A percentile compares a stretch with the other conserved stretches of the same genome.
These are phyloP conservation scores for Anguilla megastoma DNA, from an alignment of 2,797 vertebrate genomes.

Conservation along the genomic window DNA sequence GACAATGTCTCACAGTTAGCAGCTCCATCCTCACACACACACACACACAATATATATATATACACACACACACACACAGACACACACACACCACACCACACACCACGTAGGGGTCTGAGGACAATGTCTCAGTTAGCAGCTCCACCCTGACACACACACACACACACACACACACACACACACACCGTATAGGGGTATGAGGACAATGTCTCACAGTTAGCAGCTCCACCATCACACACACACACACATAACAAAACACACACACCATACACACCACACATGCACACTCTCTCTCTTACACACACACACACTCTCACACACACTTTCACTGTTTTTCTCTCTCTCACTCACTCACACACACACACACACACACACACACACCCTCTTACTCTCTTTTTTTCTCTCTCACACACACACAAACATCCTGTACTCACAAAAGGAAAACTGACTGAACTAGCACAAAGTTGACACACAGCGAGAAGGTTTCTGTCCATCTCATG, in stretches of 20 bases:
- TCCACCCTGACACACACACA: too few relatives aligned
- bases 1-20: too few relatives aligned
- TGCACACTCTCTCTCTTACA: neutral
- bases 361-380: neutral
- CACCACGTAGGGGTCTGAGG: too few relatives aligned
- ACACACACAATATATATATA: too few relatives aligned
- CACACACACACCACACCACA: too few relatives aligned
- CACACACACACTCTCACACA: too few relatives aligned
- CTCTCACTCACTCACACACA: neutral
- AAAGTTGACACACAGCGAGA: too few relatives aligned
- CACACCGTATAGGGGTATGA: neutral
- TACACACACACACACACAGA: too few relatives aligned
- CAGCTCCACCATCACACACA: neutral
- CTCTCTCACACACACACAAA: neutral
- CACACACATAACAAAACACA: neutral
- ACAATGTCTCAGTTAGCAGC: too few relatives aligned
- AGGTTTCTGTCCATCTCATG: neutral
- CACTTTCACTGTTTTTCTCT: neutral
- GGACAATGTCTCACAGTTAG: neutral
- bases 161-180: too few relatives aligned
- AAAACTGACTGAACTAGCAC: too few relatives aligned
- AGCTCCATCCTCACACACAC: neutral
- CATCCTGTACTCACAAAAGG: neutral
- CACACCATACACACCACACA: neutral
- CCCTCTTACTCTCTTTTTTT: neutral